phyloP scores from a whole-genome alignment of 2,113 vertebrate genomes.

The Rhabdomys dilectus region DNA sequence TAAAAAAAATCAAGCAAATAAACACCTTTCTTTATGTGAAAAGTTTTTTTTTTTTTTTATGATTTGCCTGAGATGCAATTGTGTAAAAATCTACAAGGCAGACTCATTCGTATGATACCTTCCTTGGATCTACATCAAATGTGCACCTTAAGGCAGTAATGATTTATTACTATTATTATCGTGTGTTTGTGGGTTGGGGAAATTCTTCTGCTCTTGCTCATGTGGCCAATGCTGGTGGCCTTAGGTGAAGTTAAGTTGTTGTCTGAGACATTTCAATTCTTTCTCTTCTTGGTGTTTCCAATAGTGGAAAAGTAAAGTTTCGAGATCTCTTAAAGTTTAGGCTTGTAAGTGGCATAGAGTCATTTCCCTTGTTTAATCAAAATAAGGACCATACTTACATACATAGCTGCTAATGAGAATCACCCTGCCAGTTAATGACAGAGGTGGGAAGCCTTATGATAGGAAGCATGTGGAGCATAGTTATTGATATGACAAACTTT shows the following conservation, averaged over 20 bases:
- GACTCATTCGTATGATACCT: not conserved
- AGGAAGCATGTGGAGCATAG: not conserved
- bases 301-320: not conserved
- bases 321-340: not conserved
- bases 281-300: not conserved
- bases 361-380: not conserved
- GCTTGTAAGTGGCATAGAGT: not conserved
- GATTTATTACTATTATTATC: not conserved
- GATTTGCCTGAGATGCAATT: conserved; percentile 57
- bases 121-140: not conserved
- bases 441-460: not conserved
- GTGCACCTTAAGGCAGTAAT: conserved; percentile 4
- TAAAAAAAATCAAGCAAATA: not conserved
- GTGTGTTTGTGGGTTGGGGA: not conserved
- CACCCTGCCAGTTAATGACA: not conserved
- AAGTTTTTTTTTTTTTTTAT: conserved; percentile 55
- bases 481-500: not conserved
- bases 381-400: not conserved
- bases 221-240: not conserved
- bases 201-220: not conserved
- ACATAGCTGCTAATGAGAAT: too few relatives aligned
- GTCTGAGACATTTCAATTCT: not conserved
- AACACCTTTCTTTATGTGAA: not conserved
- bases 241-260: not conserved
- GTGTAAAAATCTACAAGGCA: not conserved